Base-by-base conservation (phyloP, 2,888 invertebrate genomes). In the Troides oblongomaculatus region DNA sequence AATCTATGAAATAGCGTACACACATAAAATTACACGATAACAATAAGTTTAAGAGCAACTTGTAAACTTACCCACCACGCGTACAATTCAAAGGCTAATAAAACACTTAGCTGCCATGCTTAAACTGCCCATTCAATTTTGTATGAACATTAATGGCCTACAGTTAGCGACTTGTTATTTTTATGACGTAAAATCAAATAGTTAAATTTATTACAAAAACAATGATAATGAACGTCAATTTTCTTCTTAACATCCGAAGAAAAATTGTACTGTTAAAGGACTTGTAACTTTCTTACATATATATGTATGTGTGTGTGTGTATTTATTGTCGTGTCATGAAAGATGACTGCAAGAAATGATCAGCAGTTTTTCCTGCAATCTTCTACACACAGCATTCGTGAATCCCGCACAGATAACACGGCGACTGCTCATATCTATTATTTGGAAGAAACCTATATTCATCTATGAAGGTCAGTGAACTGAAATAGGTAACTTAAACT, bases 11-110 rank as follows among this genome's bases (percentile, higher is more conserved):
- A 76, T 81, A 75, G 77, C 80, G 78, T 83, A 80, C 76, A 77
- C 79, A 77, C 78, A 82, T 84, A 84, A 83, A 84, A 80, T 82
- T 81, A 78, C 78, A 77, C 81, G 82, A 83, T 86, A 85, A 85
- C 82, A 82, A 77, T 78, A 76, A 82, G 78, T 78, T 80, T 80
- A 79, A 81, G 80, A 80, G 78, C 77, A 75, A 81, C 78, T 79
- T 78, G 77, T 80, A 78, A 79, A 80, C 77, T 78, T 76, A 74
- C 79, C 78, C 76, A 74, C 80, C 78, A 78, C 75, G 79, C 78
- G 78, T 75, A 77, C 72, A 73, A 70, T 70, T 78, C 76, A 76
- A 76, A 76, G 72, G 73, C 71, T 74, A 78, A 78, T 77, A 77
- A 78, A 77, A 73, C 74, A 73, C 66, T 71, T 72, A 73, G 66